Evolutionary conservation across 2,888 invertebrate species (phyloP).

Genomic region (Pyrrhosoma nymphula): DNA sequence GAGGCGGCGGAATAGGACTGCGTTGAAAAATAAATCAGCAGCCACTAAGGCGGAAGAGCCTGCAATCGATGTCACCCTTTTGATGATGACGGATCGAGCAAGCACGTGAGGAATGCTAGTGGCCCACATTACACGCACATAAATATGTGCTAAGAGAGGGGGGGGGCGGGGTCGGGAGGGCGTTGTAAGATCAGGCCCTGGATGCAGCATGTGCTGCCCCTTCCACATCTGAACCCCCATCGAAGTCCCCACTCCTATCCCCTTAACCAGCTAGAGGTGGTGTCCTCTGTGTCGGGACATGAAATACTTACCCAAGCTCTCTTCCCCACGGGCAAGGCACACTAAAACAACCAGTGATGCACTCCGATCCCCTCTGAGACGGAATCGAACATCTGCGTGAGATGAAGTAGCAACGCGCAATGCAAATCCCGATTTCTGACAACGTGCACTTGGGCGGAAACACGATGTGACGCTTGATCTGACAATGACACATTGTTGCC

Average conservation of each 20-base stretch:
- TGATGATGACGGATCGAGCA: slow-evolving; percentile 35
- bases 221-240: background rate
- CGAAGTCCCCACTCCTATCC: background rate
- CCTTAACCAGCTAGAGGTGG: background rate
- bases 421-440: background rate
- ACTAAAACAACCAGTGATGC: background rate
- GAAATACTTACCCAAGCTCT: background rate
- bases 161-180: background rate
- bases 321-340: background rate
- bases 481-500: background rate
- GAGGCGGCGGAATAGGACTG: slow-evolving; percentile 15
- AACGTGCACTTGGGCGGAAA: background rate
- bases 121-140: slow-evolving; percentile 50
- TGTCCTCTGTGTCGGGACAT: background rate
- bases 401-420: background rate
- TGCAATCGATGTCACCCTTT: slow-evolving; percentile 7
- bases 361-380: background rate
- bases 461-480: background rate
- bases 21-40: slow-evolving; percentile 54
- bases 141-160: background rate
- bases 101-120: slow-evolving; percentile 13
- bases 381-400: background rate
- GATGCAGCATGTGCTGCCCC: background rate
- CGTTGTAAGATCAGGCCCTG: background rate
- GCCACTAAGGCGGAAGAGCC: background rate